These are phyloP conservation scores for Stichopus chloronotus DNA, from an alignment of 35 echinoderm and acorn worm species.

Conservation along the genomic window DNA sequence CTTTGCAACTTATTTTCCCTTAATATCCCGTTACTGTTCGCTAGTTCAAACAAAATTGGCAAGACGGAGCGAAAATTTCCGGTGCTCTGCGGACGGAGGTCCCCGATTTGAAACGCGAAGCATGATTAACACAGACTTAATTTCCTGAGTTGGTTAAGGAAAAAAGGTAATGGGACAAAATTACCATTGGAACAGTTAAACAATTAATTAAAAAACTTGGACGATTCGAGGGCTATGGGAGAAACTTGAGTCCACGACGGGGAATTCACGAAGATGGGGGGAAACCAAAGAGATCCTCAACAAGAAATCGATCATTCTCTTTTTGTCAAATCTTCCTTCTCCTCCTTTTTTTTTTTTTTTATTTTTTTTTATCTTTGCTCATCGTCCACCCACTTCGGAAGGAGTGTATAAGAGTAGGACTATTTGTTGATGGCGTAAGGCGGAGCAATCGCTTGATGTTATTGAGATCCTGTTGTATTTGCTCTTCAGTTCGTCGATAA, in stretches of 20 bases:
- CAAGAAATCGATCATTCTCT: constrained; percentile 28
- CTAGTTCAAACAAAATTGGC: constrained; percentile 54
- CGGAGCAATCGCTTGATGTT: not conserved
- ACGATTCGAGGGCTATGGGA: not conserved
- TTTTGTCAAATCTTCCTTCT: not conserved
- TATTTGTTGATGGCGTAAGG: constrained; percentile 38
- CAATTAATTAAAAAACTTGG: constrained; percentile 57
- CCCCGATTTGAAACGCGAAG: constrained; percentile 57
- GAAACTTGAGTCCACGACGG: constrained; percentile 35
- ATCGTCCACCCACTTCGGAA: not conserved
- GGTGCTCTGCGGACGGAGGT: constrained; percentile 24
- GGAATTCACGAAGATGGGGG: constrained; percentile 23
- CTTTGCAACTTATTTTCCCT: constrained; percentile 56
- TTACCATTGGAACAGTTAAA: constrained; percentile 60
- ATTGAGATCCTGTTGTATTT: not conserved
- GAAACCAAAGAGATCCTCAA: not conserved
- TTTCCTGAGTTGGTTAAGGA: constrained; percentile 60
- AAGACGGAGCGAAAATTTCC: constrained; percentile 63
- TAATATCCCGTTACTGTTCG: constrained; percentile 56
- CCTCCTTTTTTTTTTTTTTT: not conserved
- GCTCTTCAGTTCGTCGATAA: not conserved
- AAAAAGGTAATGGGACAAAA: constrained; percentile 12
- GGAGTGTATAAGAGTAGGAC: not conserved
- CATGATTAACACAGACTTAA: constrained; percentile 50
- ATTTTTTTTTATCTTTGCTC: not conserved